Evolutionary conservation across 2,888 invertebrate species (phyloP).

Genomic region (Cabera pusaria): DNA sequence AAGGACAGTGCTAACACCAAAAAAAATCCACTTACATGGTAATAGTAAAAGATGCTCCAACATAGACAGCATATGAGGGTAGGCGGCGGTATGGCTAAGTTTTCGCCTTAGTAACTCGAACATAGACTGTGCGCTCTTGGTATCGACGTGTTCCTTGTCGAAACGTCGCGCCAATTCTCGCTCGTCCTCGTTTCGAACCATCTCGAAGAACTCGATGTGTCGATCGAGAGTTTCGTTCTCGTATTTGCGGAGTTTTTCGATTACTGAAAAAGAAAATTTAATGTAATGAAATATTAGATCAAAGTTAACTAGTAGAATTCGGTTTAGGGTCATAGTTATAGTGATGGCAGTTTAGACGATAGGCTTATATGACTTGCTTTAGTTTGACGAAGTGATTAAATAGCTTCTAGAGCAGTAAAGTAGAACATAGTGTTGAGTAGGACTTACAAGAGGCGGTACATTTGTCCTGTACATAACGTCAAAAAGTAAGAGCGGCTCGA

Average conservation of each 20-base stretch:
- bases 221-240: conserved; percentile 97
- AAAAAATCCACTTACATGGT: conserved; percentile 84
- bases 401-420: too few species aligned
- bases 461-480: too few species aligned
- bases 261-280: conserved; percentile 80
- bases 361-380: too few species aligned
- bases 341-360: too few species aligned
- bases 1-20: too few species aligned
- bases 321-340: too few species aligned
- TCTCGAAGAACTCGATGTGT: conserved; percentile 99
- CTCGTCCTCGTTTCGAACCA: conserved; percentile 98
- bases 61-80: conserved; percentile 95
- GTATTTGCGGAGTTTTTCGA: conserved; percentile 95
- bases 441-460: too few species aligned
- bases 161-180: conserved; percentile 95
- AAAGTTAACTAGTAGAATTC: too few species aligned
- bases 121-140: conserved; percentile 96
- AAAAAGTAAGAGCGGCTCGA: too few species aligned
- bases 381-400: too few species aligned
- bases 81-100: conserved; percentile 95
- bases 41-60: conserved; percentile 94
- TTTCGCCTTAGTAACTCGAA: conserved; percentile 95
- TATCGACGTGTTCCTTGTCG: conserved; percentile 96
- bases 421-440: too few species aligned
- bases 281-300: too few species aligned